Evolutionary conservation across 2,797 vertebrate genomes (phyloP).

Genomic region (Paedocypris micromegethes): DNA sequence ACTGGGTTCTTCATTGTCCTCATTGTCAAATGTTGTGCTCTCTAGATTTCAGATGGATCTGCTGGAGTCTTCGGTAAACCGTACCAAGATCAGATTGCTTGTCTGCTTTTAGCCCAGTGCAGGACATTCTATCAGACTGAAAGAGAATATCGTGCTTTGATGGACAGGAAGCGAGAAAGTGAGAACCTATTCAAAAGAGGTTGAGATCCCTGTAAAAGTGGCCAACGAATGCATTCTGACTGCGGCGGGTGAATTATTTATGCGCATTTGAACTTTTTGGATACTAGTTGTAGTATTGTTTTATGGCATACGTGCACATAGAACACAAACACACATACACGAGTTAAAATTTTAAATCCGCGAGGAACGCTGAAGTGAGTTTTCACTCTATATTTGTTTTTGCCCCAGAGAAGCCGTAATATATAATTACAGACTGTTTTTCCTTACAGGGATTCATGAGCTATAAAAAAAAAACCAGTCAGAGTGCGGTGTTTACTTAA

Average conservation of each 20-base stretch:
- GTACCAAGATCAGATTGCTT: background rate
- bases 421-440: constrained; percentile 3
- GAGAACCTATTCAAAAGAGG: background rate
- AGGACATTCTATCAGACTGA: constrained; percentile 13
- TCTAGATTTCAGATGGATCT: background rate
- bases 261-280: background rate
- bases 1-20: background rate
- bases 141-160: constrained; percentile 16
- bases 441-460: background rate
- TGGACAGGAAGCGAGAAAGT: constrained; percentile 11
- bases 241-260: constrained; percentile 1
- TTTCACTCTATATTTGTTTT: background rate
- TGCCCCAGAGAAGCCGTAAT: background rate
- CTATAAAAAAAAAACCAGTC: constrained; percentile 2
- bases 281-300: too few species aligned
- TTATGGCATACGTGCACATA: background rate
- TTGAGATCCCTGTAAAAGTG: constrained; percentile 1
- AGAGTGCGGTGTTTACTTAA: constrained; percentile 12
- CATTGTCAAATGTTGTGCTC: background rate
- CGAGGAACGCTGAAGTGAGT: too few species aligned
- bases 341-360: background rate
- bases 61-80: background rate
- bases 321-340: background rate
- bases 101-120: background rate
- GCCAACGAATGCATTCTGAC: background rate